A percentile compares a stretch with the other conserved stretches of the same genome.
phyloP scores from a whole-genome alignment of 2,888 invertebrate species.

The Elegia similella region DNA sequence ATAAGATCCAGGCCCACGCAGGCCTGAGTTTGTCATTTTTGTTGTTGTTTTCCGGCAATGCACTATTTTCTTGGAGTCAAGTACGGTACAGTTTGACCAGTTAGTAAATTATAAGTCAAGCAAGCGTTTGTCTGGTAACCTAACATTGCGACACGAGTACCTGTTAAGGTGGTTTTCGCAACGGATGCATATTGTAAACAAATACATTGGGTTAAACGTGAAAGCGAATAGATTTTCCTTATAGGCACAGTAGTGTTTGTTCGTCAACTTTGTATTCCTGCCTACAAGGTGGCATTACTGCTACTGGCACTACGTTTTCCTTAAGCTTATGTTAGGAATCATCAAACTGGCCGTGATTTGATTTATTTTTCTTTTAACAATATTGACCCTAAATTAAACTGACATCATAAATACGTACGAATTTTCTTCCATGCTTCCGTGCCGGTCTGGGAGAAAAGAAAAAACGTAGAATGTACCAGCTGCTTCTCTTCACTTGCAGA shows the following conservation, averaged over 20 bases:
- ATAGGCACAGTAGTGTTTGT: not conserved
- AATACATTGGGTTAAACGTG: constrained; percentile 10
- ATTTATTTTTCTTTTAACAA: no score
- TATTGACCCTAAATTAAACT: no score
- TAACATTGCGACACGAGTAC: constrained; percentile 3
- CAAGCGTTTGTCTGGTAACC: constrained; percentile 1
- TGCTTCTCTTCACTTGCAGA: no score
- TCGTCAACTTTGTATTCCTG: constrained; percentile 6
- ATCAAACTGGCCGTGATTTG: no score
- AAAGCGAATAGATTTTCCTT: constrained; percentile 18
- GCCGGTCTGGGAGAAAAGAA: no score
- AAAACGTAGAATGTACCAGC: no score
- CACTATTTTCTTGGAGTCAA: not conserved
- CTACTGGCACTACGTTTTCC: not conserved
- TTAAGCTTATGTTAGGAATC: not conserved
- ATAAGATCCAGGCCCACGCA: no score
- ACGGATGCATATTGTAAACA: constrained; percentile 14
- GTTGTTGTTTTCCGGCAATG: no score
- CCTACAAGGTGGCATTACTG: not conserved
- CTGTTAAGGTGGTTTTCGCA: constrained; percentile 9
- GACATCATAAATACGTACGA: no score
- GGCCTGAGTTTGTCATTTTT: no score
- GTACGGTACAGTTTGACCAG: not conserved
- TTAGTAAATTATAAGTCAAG: not conserved
- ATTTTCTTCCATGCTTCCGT: no score